Evolutionary conservation across 2,888 invertebrate genomes (phyloP).

Genomic region (Aspidapion aeneum): DNA sequence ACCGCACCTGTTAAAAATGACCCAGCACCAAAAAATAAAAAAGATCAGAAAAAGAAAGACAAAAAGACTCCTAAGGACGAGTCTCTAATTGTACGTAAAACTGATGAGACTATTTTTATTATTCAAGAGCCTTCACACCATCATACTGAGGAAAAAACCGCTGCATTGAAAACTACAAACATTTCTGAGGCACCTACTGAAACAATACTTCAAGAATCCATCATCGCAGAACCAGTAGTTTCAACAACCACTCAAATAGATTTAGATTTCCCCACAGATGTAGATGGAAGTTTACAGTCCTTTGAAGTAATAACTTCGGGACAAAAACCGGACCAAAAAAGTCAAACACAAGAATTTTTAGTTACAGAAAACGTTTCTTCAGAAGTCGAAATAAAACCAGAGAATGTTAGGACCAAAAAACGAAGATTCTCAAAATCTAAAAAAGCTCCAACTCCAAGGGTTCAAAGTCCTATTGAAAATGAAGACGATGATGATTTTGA

Average conservation of each 20-base stretch:
- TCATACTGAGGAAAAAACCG: slow-evolving; percentile 19
- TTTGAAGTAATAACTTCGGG: slow-evolving; percentile 4
- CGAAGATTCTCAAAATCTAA: slow-evolving; percentile 24
- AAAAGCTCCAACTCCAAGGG: slow-evolving; percentile 23
- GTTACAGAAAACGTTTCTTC: slow-evolving; percentile 21
- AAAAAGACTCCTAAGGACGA: slow-evolving; percentile 37
- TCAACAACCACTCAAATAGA: slow-evolving; percentile 9
- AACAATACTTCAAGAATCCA: slow-evolving; percentile 9
- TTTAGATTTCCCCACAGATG: neutral
- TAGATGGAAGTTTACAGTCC: neutral
- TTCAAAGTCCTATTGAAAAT: slow-evolving; percentile 22
- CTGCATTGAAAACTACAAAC: neutral
- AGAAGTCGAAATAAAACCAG: slow-evolving; percentile 9
- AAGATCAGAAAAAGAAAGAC: slow-evolving; percentile 29
- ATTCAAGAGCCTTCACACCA: slow-evolving; percentile 23
- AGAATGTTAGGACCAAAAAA: slow-evolving; percentile 26
- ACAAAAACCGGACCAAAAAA: slow-evolving; percentile 9
- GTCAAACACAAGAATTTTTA: slow-evolving; percentile 24
- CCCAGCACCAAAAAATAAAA: slow-evolving; percentile 31
- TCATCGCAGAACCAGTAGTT: slow-evolving; percentile 8
- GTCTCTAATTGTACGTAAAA: slow-evolving; percentile 15
- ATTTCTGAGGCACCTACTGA: neutral
- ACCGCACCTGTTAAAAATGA: slow-evolving; percentile 38
- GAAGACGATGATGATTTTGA: slow-evolving; percentile 15
- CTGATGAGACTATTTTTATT: slow-evolving; percentile 28